Evolutionary conservation across 2,888 invertebrate species (phyloP), one percentile per base, ranked within the genome.

Genomic region (Escarpia spicata): DNA sequence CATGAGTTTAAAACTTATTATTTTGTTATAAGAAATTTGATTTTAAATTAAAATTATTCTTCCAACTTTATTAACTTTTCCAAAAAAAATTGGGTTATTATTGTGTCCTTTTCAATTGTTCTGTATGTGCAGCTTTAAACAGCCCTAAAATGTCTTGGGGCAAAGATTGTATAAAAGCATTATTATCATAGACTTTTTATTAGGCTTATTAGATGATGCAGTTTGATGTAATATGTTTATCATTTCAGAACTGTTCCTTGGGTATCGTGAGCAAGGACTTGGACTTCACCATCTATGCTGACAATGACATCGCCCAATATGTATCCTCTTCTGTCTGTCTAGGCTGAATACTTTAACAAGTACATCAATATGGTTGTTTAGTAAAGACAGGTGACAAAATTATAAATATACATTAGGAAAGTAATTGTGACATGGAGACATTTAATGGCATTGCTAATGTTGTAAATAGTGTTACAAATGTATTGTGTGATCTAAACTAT

Each of bases 221-320:
- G 3, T 43, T 26, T 52, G 52, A 37, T 26, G 91, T 91, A 91
- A 91, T 75, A 60, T 10, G 43, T 43, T 43, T 44, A 15, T 92
- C 92, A 92, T 92, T 92, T 15, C 96, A 98, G 98, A 99, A 99
- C 96, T 99, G 99, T 60, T 98, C 99, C 0, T 98, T 99, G 95
- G 98, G 98, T 0, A 97, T 99, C 93, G 99, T 99, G 3, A 99
- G 99, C 1, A 98, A 98, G 94, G 98, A 97, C 94, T 98, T 97
- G 44, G 97, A 97, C 0, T 98, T 99, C 94, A 98, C 97, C 93
- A 98, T 99, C 93, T 97, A 98, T 93, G 97, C 98, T 93, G 99
- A 99, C 94, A 95, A 98, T 0, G 98, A 97, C 93, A 97, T 97
- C 9, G 97, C 97, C 89, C 96, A 97, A 60, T 98, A 96, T 95